Base-by-base conservation (phyloP, 2,797 vertebrate species). In the Paratrypauchen microcephalus region DNA sequence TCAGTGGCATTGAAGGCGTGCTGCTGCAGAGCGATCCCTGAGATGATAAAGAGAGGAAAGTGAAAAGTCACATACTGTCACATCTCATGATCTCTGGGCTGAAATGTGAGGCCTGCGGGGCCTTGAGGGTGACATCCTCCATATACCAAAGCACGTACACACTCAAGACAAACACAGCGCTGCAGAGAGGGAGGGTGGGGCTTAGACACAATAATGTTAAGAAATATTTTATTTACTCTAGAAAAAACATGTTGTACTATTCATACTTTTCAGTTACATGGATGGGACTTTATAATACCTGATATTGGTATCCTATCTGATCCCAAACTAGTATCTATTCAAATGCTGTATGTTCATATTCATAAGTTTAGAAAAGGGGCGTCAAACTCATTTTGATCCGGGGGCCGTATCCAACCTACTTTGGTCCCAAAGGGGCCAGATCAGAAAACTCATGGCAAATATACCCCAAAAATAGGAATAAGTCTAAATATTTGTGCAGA, bases 1-100 rank as follows among this genome's bases (percentile, higher is more conserved):
- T 77, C 75, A 23, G 73, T 66, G 57, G 71, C 85, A 71, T 70
- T 81, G 83, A 87, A 80, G 81, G 77, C 75, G 41, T 45, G 41
- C 58, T 26, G 84, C 75, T 84, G 81, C 83, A 81, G 80, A 86
- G 82, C 77, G 80, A 89, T 86, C 85, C 79, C 88, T 77, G 87
- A 88, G 86, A 91, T 84, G 89, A 90, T 92, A 89, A 91, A 89
- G 90, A 91, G 89, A 87, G 87, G 87, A 90, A 89, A 92, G 87
- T 89, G 87, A 90, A 90, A 91, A 91, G 89, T 89, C 90, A 86
- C 88, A 83, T 91, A 80, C 86, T 90, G 89, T 91, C 89, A 91
- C 81, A 78, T 89, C 87, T 87, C 84, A 87, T 92, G 88, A 92
- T 89, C 88, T 88, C 81, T 55, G 69, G 73, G 84, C 83, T 90